phyloP scores from a whole-genome alignment of 2,888 invertebrate species.

The Euplexia lucipara region DNA sequence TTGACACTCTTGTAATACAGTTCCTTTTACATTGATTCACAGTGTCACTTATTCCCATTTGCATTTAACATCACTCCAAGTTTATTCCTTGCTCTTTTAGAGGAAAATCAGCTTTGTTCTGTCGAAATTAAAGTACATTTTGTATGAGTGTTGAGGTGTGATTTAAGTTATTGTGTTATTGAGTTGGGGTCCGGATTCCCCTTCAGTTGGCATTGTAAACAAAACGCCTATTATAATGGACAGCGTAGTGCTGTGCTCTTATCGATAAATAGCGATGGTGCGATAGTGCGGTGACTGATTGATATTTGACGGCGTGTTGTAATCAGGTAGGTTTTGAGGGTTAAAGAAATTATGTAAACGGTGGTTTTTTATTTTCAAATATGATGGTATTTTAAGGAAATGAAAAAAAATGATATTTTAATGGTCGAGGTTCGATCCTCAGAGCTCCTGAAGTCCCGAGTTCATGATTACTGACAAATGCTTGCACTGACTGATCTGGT shows the following conservation, averaged over 20 bases:
- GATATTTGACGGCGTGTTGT: conserved; percentile 47
- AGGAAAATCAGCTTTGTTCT: conserved; percentile 55
- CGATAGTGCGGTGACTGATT: conserved; percentile 54
- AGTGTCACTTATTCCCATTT: conserved; percentile 56
- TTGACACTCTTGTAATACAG: conserved; percentile 54
- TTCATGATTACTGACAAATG: too few relatives aligned
- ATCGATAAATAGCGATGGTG: conserved; percentile 66
- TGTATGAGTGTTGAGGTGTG: conserved; percentile 44
- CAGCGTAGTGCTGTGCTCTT: conserved; percentile 76
- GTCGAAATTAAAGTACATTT: conserved; percentile 53
- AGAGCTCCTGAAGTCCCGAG: too few relatives aligned
- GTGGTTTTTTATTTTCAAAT: conserved; percentile 7
- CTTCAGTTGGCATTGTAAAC: conserved; percentile 88
- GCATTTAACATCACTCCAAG: conserved; percentile 43
- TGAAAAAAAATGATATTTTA: background rate
- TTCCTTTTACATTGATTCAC: conserved; percentile 55
- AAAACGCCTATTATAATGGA: conserved; percentile 90
- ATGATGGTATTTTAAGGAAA: background rate
- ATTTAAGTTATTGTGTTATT: conserved; percentile 65
- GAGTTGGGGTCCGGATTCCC: conserved; percentile 74
- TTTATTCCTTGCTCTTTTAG: conserved; percentile 40
- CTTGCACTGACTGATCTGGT: too few relatives aligned
- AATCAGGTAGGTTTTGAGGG: conserved; percentile 37
- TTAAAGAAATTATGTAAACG: conserved; percentile 20
- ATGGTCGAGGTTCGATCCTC: too few relatives aligned